Evolutionary conservation across 2,113 vertebrate genomes (phyloP).

Genomic region (Colius striatus): DNA sequence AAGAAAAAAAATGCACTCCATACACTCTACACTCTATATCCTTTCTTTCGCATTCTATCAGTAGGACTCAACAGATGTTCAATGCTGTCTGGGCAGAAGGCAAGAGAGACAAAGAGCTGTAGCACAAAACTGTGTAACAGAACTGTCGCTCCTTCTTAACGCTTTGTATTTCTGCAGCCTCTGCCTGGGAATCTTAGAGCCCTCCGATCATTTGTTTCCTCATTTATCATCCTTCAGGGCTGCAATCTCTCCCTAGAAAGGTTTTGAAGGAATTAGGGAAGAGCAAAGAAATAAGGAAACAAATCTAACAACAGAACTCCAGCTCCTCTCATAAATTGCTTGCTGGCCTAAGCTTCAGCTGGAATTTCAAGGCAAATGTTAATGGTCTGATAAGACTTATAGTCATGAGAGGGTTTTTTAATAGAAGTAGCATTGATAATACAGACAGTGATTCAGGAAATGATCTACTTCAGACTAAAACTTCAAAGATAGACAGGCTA

Average conservation of each 20-base stretch:
- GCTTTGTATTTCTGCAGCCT: not conserved
- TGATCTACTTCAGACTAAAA: slow-evolving; percentile 46
- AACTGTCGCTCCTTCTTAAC: not conserved
- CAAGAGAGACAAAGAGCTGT: not conserved
- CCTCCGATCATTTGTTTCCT: not conserved
- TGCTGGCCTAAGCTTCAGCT: slow-evolving; percentile 26
- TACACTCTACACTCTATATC: too few species aligned
- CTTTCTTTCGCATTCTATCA: not conserved
- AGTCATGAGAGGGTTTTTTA: not conserved
- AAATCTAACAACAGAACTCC: slow-evolving; percentile 3
- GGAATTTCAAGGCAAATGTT: slow-evolving; percentile 50
- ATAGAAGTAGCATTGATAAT: slow-evolving; percentile 34
- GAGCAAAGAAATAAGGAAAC: slow-evolving; percentile 20
- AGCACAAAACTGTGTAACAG: not conserved
- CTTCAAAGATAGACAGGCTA: slow-evolving; percentile 38
- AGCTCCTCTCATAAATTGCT: slow-evolving; percentile 22
- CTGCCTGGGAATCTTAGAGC: not conserved
- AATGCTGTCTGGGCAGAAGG: not conserved
- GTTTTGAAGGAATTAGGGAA: slow-evolving; percentile 38
- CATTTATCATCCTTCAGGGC: not conserved
- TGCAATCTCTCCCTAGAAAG: not conserved
- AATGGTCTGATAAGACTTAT: slow-evolving; percentile 38
- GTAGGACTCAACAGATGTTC: not conserved
- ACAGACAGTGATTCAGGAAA: slow-evolving; percentile 37
- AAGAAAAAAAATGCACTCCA: not conserved